A percentile compares a stretch with the other conserved stretches of the same genome.
Conservation (phyloP, 2,888 invertebrate species). For the Gymnosoma rotundatum region DNA sequence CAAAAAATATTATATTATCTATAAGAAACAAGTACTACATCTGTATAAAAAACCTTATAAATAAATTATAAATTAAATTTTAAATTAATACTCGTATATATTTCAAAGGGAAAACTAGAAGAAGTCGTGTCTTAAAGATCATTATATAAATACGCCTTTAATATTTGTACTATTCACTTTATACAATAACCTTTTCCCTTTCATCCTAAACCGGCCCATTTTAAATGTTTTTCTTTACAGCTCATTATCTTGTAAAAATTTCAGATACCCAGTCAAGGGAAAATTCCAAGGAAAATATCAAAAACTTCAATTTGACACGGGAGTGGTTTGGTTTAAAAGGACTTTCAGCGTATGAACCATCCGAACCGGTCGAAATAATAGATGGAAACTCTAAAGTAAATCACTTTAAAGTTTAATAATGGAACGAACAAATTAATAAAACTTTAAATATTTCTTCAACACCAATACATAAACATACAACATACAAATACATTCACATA, state of each 20-base stretch:
- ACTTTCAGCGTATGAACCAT: constrained; percentile 83
- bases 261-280: constrained; percentile 68
- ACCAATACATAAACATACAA: constrained; percentile 32
- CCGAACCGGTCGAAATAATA: constrained; percentile 84
- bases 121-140: too few relatives aligned
- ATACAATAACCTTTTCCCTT: constrained; percentile 11
- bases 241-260: constrained; percentile 61
- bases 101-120: too few relatives aligned
- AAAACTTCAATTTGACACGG: constrained; percentile 75
- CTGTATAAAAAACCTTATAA: too few relatives aligned
- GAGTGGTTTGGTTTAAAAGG: constrained; percentile 83
- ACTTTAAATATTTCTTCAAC: constrained; percentile 61
- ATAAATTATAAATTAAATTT: too few relatives aligned
- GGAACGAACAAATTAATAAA: constrained; percentile 9
- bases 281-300: constrained; percentile 50
- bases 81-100: too few relatives aligned
- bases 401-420: constrained; percentile 73
- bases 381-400: constrained; percentile 87
- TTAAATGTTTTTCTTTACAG: constrained; percentile 58
- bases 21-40: too few relatives aligned
- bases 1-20: too few relatives aligned
- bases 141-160: background rate
- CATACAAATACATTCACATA: constrained; percentile 34
- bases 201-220: constrained; percentile 4
- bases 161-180: background rate